Evolutionary conservation across 2,797 vertebrate genomes (phyloP).

Genomic region (Anniella stebbinsi): DNA sequence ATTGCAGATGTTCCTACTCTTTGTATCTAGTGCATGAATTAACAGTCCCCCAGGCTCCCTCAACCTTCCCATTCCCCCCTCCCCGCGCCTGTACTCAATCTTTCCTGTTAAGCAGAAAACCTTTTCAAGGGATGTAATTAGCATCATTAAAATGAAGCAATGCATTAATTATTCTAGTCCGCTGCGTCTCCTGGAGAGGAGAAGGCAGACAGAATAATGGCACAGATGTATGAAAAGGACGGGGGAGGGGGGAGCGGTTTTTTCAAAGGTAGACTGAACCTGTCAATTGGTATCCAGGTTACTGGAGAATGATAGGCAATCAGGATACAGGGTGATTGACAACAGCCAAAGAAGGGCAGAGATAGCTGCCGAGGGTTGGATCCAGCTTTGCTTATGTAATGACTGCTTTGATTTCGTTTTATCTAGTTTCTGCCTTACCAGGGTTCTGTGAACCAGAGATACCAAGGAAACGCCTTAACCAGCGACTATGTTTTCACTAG

Average conservation of each 20-base stretch:
- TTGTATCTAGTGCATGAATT: not conserved
- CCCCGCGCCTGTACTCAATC: not conserved
- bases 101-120: not conserved
- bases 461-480: not conserved
- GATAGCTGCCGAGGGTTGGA: not conserved
- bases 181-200: not conserved
- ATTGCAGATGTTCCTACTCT: not conserved
- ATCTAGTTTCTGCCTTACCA: not conserved
- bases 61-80: not conserved
- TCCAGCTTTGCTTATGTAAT: not conserved
- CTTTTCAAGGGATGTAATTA: conserved; percentile 22
- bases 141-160: conserved; percentile 9
- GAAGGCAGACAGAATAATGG: conserved; percentile 7
- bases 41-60: not conserved
- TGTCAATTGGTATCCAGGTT: conserved; percentile 1
- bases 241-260: not conserved
- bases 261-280: not conserved
- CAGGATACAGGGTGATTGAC: not conserved
- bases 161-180: conserved; percentile 27
- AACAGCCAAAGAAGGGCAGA: not conserved
- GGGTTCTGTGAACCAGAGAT: not conserved
- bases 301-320: not conserved
- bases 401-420: not conserved
- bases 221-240: not conserved
- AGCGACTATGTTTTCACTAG: not conserved